Evolutionary conservation across 2,113 vertebrate species (phyloP), one percentile per base, ranked within the genome.

Genomic region (Sardina pilchardus): DNA sequence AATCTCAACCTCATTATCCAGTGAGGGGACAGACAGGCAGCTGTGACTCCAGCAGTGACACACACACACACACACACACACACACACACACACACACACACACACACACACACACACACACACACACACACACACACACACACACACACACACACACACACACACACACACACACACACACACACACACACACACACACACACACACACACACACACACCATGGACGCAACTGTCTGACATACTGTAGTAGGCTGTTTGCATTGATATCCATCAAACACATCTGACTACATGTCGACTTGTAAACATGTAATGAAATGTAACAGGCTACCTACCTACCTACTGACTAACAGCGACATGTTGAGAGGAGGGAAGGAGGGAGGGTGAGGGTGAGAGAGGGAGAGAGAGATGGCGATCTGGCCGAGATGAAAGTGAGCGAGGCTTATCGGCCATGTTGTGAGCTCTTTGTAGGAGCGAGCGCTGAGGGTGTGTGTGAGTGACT

Each of bases 381-480:
- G 84, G 71, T 89, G 88, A 92, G n/a, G 85, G 86, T 81, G 87
- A 91, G 85, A 84, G 83, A 89, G 36, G 8, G 48, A 9, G 48
- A 9, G 39, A 21, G 82, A 81, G 4, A 45, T 34, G 48, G 24
- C 6, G 34, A 71, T 83, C 87, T 30, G 10, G 63, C 10, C n/a
- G 2, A 10, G 26, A 71, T 71, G 63, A 71, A 67, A 71, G 63
- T 12, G n/a, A 34, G 63, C n/a, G 30, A 3, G 4, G 63, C 63
- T 34, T 71, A 71, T 71, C 63, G 1, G 21, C 24, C 16, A 19
- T 56, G 50, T 24, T 63, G 24, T n/a, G 56, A 63, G 56, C 56
- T 63, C 56, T 63, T 63, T 63, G 56, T 53, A 53, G 50, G 1
- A 53, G 50, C 3, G 17, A 53, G 14, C 50, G 50, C 14, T 53